Conservation (phyloP, 92 coral and sea anemone genomes). For the Phymanthus crucifer region DNA sequence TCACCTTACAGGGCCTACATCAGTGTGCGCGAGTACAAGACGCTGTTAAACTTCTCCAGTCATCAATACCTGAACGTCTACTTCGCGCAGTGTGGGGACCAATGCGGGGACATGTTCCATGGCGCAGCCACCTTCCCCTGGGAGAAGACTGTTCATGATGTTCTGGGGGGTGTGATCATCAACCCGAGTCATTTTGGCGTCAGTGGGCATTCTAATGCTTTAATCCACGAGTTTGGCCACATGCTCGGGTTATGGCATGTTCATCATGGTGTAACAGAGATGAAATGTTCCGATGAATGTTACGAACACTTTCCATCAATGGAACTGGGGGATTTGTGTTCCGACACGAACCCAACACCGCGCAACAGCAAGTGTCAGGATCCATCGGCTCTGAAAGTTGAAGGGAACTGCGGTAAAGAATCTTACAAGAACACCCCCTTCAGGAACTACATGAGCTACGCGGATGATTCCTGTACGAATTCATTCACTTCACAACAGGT, state of each 20-base stretch:
- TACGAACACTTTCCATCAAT: slow-evolving; percentile 86
- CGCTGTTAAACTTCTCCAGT: slow-evolving; percentile 63
- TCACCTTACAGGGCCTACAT: slow-evolving; percentile 83
- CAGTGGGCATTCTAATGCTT: slow-evolving; percentile 61
- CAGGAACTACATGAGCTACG: slow-evolving; percentile 88
- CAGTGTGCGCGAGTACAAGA: slow-evolving; percentile 79
- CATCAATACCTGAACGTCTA: slow-evolving; percentile 73
- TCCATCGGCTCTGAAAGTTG: slow-evolving; percentile 44
- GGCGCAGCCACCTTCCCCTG: slow-evolving; percentile 94
- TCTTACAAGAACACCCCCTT: slow-evolving; percentile 70
- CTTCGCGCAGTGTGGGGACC: slow-evolving; percentile 75
- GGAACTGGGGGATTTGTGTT: slow-evolving; percentile 94
- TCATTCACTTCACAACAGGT: slow-evolving; percentile 88
- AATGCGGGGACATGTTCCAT: slow-evolving; percentile 45
- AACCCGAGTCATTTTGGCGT: slow-evolving; percentile 68
- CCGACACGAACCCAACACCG: slow-evolving; percentile 95
- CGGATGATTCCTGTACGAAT: slow-evolving; percentile 75
- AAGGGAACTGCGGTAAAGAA: slow-evolving; percentile 52
- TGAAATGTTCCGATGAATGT: slow-evolving; percentile 79
- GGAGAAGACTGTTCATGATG: slow-evolving; percentile 81
- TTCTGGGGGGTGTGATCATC: slow-evolving; percentile 75
- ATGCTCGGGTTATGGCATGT: slow-evolving; percentile 92
- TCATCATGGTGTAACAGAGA: slow-evolving; percentile 76
- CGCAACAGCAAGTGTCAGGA: slow-evolving; percentile 62
- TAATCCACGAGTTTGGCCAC: slow-evolving; percentile 95